Percentiles rank a stretch among this genome's conserved stretches.
phyloP scores from a whole-genome alignment of 1,140 invertebrate genomes.

The Drosophila lacteicornis region DNA sequence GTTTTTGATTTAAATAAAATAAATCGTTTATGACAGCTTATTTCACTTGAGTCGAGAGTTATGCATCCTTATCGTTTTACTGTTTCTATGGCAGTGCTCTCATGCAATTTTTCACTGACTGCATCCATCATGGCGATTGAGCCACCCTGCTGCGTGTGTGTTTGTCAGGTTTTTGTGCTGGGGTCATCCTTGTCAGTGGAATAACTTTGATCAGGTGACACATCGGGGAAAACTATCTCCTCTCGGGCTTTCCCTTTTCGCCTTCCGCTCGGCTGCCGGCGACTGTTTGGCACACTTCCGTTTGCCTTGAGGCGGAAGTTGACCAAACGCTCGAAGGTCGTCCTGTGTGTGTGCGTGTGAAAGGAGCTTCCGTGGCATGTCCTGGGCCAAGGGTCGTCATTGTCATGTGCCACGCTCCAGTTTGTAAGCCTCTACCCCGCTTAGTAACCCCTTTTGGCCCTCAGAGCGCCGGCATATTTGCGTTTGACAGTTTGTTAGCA shows the following conservation, averaged over 20 bases:
- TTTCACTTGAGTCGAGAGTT: not conserved
- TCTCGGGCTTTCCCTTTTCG: not conserved
- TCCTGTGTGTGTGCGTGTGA: constrained; percentile 41
- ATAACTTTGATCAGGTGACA: constrained; percentile 37
- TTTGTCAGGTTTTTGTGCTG: constrained; percentile 6
- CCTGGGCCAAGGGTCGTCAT: constrained; percentile 63
- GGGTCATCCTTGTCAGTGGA: not conserved
- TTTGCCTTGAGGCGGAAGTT: constrained; percentile 59
- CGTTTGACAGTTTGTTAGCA: constrained; percentile 68
- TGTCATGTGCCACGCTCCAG: constrained; percentile 54
- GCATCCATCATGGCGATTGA: not conserved
- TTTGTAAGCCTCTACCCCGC: not conserved
- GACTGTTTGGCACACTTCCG: constrained; percentile 69
- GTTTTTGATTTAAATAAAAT: not conserved
- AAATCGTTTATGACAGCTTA: not conserved
- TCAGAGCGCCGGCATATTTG: constrained; percentile 54
- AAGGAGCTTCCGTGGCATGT: constrained; percentile 64
- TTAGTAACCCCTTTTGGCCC: not conserved
- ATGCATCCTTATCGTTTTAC: not conserved
- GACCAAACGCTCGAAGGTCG: constrained; percentile 57
- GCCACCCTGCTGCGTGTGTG: constrained; percentile 3
- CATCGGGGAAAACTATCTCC: constrained; percentile 16
- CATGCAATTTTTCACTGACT: not conserved
- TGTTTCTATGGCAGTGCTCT: not conserved
- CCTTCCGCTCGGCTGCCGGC: constrained; percentile 31